phyloP scores from a whole-genome alignment of 2,113 vertebrate genomes.

The Dicrurus megarhynchus region DNA sequence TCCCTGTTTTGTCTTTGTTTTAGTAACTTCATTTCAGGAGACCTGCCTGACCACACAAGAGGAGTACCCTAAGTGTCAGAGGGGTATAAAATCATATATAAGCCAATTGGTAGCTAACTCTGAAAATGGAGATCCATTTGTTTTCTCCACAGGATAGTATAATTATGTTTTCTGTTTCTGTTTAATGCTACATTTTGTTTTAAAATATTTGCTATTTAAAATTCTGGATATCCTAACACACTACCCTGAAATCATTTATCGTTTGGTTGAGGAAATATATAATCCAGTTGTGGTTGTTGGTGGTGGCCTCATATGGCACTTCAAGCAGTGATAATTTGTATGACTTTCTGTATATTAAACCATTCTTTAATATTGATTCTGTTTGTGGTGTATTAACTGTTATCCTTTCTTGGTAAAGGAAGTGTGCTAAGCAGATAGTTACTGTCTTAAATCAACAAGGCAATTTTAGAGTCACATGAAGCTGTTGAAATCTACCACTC shows the following conservation, averaged over 20 bases:
- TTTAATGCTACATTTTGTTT: conserved; percentile 3
- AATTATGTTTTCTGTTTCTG: conserved; percentile 7
- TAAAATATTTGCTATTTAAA: conserved; percentile 26
- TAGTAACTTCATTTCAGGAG: background rate
- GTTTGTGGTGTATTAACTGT: conserved; percentile 63
- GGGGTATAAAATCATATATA: background rate
- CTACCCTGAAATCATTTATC: conserved; percentile 26
- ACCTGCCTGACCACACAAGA: background rate
- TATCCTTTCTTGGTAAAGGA: conserved; percentile 33
- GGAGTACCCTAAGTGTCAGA: background rate
- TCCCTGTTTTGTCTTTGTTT: background rate
- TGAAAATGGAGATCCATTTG: background rate
- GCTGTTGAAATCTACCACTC: conserved; percentile 37
- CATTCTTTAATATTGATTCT: conserved; percentile 52
- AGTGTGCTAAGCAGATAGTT: conserved; percentile 13
- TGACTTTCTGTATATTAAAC: conserved; percentile 61
- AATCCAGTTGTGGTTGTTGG: background rate
- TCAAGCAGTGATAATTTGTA: conserved; percentile 56
- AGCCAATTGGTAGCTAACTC: background rate
- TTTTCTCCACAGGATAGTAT: background rate
- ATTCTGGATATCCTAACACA: background rate
- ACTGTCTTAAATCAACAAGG: conserved; percentile 6
- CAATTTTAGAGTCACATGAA: conserved; percentile 15
- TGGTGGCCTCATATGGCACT: background rate
- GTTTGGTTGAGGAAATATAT: conserved; percentile 26